phyloP scores from a whole-genome alignment of 2,888 invertebrate species.

The Eudemis profundana region DNA sequence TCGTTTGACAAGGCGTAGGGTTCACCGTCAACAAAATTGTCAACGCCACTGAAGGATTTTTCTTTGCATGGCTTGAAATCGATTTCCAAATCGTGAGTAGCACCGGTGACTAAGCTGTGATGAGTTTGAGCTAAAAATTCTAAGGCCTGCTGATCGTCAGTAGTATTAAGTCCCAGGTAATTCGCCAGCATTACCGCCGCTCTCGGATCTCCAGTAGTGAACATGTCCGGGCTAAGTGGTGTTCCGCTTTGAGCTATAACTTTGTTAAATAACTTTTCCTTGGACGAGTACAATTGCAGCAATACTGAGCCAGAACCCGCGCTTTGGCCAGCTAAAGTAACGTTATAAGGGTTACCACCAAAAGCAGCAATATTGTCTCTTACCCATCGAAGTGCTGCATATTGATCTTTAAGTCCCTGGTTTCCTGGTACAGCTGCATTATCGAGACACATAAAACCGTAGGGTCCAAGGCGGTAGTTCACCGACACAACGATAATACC shows the following conservation, averaged over 20 bases:
- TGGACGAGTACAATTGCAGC: slow-evolving; percentile 71
- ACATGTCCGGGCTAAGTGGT: slow-evolving; percentile 70
- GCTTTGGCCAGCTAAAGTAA: slow-evolving; percentile 74
- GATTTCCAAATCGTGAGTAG: slow-evolving; percentile 63
- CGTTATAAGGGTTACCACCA: slow-evolving; percentile 76
- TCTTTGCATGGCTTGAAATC: slow-evolving; percentile 72
- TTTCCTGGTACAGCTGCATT: slow-evolving; percentile 72
- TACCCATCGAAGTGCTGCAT: slow-evolving; percentile 72
- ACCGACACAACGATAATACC: slow-evolving; percentile 73
- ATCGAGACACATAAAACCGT: slow-evolving; percentile 77
- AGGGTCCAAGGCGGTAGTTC: slow-evolving; percentile 77
- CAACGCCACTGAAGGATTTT: slow-evolving; percentile 71
- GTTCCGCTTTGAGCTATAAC: slow-evolving; percentile 75
- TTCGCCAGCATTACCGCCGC: slow-evolving; percentile 69
- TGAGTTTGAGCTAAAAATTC: slow-evolving; percentile 62
- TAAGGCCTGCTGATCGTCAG: slow-evolving; percentile 66
- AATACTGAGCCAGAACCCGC: slow-evolving; percentile 73
- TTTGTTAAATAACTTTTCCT: slow-evolving; percentile 73
- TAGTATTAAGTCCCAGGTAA: slow-evolving; percentile 69
- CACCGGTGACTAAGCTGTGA: slow-evolving; percentile 65
- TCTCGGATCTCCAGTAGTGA: slow-evolving; percentile 65
- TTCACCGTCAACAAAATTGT: slow-evolving; percentile 70
- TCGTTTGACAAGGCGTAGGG: slow-evolving; percentile 68
- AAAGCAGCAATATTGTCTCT: slow-evolving; percentile 72
- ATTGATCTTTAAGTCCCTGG: slow-evolving; percentile 78